Evolutionary conservation across 2,113 vertebrate genomes (phyloP).

Genomic region (Elephantulus edwardii): DNA sequence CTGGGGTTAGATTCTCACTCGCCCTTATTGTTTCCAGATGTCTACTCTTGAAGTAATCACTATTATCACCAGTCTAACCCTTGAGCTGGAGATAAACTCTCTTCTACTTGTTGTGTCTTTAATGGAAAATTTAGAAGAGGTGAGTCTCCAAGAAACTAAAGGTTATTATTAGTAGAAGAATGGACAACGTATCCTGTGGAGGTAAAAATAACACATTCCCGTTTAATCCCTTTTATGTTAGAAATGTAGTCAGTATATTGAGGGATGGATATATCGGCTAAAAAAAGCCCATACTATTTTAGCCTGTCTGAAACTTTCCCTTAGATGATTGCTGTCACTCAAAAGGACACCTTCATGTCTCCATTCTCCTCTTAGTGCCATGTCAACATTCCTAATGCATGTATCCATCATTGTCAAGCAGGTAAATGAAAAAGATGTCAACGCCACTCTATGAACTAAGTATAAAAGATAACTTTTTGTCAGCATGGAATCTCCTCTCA

Average conservation of each 20-base stretch:
- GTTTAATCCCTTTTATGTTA: neutral
- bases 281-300: neutral
- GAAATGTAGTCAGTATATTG: too few relatives aligned
- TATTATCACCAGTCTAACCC: neutral
- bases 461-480: neutral
- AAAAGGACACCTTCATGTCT: neutral
- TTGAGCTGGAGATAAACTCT: neutral
- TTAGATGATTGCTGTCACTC: neutral
- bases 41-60: neutral
- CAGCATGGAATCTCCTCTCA: neutral
- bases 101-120: neutral
- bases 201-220: neutral
- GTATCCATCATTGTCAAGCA: neutral
- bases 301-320: neutral
- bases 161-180: neutral
- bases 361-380: neutral
- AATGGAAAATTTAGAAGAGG: neutral
- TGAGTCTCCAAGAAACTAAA: neutral
- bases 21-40: neutral
- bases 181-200: neutral
- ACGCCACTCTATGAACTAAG: neutral
- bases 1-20: neutral
- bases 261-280: neutral
- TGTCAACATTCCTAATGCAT: neutral
- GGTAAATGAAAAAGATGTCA: neutral